Evolutionary conservation across 2,888 invertebrate species (phyloP), one percentile per base, ranked within the genome.

Genomic region (Trissolcus japonicus): DNA sequence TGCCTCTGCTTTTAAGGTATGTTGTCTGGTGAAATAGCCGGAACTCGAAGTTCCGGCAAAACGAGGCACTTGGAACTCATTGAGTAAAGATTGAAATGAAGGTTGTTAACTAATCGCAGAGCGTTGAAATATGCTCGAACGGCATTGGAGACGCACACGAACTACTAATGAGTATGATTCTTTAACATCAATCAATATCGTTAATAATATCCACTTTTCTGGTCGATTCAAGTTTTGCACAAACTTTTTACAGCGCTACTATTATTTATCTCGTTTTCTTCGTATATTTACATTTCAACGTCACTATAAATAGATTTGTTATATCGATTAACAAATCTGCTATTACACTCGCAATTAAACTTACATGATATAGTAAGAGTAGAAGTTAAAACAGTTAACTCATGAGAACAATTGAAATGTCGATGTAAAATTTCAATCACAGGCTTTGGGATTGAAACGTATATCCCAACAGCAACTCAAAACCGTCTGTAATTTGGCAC

Each of bases 261-360:
- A 6, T 29, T 35, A 35, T 4, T 7, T 29, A 35, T 35, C 35
- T 35, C 35, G 35, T 7, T 7, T 35, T 11, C 35, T 1, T 35
- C 11, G 11, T 35, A 60, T 69, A 78, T 74, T 78, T 74, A 78
- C 73, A 78, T 69, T 55, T 60, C 65, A 60, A 55, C 63, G 73
- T 65, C 46, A 56, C 59, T 46, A 73, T 61, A 56, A 61, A 69
- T 61, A 62, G 62, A 63, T 57, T 61, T 46, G 25, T 66, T 61
- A 68, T 65, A 50, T 67, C 60, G 65, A 69, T 79, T 61, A 69
- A 66, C 46, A 46, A 43, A 54, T 62, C 54, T 63, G 48, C 46
- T 65, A n/a, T n/a, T n/a, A 19, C 21, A 68, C 7, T 51, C 29
- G 53, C 61, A 63, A 63, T 59, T 63, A 68, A 57, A 54, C 63